phyloP scores from a whole-genome alignment of 2,113 vertebrate species.

The Ondatra zibethicus region DNA sequence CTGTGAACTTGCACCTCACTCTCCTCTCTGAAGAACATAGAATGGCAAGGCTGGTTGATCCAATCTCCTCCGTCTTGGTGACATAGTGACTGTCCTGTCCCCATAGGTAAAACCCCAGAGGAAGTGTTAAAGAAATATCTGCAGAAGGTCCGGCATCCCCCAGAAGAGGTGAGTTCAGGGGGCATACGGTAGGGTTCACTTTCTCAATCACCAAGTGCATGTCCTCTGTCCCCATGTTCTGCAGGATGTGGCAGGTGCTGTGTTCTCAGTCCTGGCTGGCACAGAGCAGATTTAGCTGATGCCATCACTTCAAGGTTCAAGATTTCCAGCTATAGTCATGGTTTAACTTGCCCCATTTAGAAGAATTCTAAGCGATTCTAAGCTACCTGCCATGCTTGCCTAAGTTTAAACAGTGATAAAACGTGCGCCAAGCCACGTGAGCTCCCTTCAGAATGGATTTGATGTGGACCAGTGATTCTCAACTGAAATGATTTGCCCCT shows the following conservation, averaged over 20 bases:
- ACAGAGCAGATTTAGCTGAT: background rate
- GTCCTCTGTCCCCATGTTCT: background rate
- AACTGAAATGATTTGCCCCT: background rate
- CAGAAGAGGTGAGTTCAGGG: conserved; percentile 90
- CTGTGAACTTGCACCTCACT: background rate
- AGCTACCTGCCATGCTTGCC: background rate
- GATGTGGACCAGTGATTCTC: background rate
- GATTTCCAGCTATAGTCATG: background rate
- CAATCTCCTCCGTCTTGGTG: background rate
- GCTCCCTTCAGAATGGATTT: background rate
- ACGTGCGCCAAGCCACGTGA: accelerated
- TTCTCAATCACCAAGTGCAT: background rate
- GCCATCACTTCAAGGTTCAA: accelerated
- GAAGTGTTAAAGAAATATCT: conserved; percentile 96
- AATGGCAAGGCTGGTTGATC: background rate
- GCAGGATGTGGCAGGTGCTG: accelerated
- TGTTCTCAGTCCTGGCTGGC: background rate
- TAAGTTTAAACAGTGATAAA: background rate
- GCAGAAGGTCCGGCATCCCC: conserved; percentile 94
- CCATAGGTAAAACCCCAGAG: conserved; percentile 92
- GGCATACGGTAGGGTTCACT: accelerated
- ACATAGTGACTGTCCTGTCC: background rate
- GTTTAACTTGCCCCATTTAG: background rate
- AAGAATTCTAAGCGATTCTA: background rate
- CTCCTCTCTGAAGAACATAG: background rate